A percentile compares a stretch with the other conserved stretches of the same genome.
phyloP scores from a whole-genome alignment of 2,888 invertebrate species.

The Agriopis leucophaearia region DNA sequence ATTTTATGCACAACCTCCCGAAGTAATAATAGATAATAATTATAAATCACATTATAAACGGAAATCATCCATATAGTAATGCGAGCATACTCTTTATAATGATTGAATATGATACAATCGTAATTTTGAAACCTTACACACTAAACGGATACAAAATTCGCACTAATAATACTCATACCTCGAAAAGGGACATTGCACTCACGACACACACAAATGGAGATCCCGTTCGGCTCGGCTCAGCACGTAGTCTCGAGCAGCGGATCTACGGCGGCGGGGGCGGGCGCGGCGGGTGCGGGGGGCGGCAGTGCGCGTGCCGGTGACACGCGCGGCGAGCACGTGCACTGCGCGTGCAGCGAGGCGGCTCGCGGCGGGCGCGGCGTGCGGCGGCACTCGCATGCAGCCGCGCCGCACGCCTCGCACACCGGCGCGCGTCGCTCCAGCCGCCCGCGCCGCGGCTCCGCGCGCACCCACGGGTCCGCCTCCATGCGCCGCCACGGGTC shows the following conservation, averaged over 20 bases:
- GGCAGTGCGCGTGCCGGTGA: conserved; percentile 55
- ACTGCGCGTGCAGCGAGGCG: conserved; percentile 24
- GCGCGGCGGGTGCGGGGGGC: conserved; percentile 45
- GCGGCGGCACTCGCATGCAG: conserved; percentile 66
- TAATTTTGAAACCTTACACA: conserved; percentile 81
- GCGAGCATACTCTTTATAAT: conserved; percentile 57
- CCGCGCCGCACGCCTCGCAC: conserved; percentile 56
- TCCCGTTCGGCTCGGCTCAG: conserved; percentile 48
- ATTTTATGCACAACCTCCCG: conserved; percentile 73
- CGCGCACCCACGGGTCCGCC: conserved; percentile 58
- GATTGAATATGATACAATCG: conserved; percentile 77
- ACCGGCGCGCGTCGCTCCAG: conserved; percentile 51
- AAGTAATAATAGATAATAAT: conserved; percentile 72
- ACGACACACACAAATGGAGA: conserved; percentile 11
- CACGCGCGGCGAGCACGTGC: conserved; percentile 65
- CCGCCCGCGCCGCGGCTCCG: conserved; percentile 41
- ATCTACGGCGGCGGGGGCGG: conserved; percentile 55
- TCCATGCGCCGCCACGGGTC: conserved; percentile 77
- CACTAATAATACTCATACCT: conserved; percentile 82
- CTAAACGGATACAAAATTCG: conserved; percentile 83
- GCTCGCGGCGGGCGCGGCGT: conserved; percentile 47
- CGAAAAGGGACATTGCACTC: conserved; percentile 47
- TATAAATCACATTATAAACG: conserved; percentile 60
- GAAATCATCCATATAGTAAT: conserved; percentile 67
- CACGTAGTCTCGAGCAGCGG: conserved; percentile 81